Percentiles rank a stretch among this genome's conserved stretches.
These are phyloP conservation scores for Pogonognathellus flavescens DNA, from an alignment of 1,140 invertebrate genomes.

Conservation along the genomic window DNA sequence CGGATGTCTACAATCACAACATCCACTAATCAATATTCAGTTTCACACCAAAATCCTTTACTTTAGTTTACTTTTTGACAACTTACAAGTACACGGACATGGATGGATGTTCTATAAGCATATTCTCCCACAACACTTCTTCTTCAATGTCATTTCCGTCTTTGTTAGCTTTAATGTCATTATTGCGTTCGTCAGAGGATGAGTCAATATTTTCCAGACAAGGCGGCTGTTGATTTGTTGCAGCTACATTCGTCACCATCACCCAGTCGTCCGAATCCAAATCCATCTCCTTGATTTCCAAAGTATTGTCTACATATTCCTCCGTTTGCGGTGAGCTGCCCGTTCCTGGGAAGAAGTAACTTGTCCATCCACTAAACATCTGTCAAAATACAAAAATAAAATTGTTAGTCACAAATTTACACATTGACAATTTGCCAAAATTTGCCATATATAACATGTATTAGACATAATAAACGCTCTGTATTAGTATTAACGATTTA, in stretches of 20 bases:
- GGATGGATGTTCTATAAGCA: conserved; percentile 39
- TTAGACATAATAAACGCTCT: too few relatives aligned
- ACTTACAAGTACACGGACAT: conserved; percentile 38
- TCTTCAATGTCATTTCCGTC: conserved; percentile 24
- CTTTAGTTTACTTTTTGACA: too few relatives aligned
- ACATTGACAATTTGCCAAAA: too few relatives aligned
- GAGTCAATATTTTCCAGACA: neutral
- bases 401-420: too few relatives aligned
- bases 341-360: conserved; percentile 27
- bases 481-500: too few relatives aligned
- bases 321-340: conserved; percentile 15
- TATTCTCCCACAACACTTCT: conserved; percentile 27
- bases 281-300: conserved; percentile 33
- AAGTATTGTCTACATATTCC: conserved; percentile 6
- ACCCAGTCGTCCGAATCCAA: conserved; percentile 31
- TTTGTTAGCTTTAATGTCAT: neutral
- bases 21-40: neutral
- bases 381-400: neutral
- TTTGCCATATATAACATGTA: too few relatives aligned
- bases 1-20: conserved; percentile 11
- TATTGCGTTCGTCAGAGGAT: neutral
- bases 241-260: conserved; percentile 15
- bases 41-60: neutral
- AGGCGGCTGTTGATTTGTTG: neutral
- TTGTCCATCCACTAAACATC: conserved; percentile 31